Percentiles rank a stretch among this genome's conserved stretches.
These are phyloP conservation scores for Drosophila guanche DNA, from an alignment of 1,140 invertebrate species.

Conservation along the genomic window DNA sequence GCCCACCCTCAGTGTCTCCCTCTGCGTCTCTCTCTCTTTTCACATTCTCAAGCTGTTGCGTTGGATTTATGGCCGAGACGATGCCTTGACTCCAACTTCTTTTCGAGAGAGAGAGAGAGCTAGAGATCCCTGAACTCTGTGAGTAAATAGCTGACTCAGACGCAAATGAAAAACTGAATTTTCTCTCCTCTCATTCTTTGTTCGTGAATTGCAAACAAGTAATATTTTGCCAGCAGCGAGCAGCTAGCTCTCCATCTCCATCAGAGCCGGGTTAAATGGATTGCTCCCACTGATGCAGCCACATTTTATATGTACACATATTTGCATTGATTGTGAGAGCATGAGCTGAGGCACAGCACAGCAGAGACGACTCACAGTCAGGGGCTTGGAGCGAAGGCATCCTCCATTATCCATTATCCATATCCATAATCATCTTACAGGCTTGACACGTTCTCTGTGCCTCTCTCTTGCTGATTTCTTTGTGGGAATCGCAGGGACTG, in stretches of 20 bases:
- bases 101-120: not conserved
- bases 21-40: slow-evolving; percentile 11
- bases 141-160: slow-evolving; percentile 36
- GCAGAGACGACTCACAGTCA: not conserved
- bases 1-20: slow-evolving; percentile 7
- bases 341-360: not conserved
- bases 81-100: slow-evolving; percentile 13
- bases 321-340: slow-evolving; percentile 39
- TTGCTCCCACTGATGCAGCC: slow-evolving; percentile 52
- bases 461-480: slow-evolving; percentile 28
- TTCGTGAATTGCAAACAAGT: slow-evolving; percentile 15
- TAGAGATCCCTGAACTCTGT: too few relatives aligned
- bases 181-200: slow-evolving; percentile 42
- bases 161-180: slow-evolving; percentile 38
- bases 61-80: slow-evolving; percentile 39
- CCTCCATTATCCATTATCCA: slow-evolving; percentile 5
- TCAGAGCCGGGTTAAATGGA: slow-evolving; percentile 50
- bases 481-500: slow-evolving; percentile 18
- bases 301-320: slow-evolving; percentile 44
- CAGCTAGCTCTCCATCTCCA: slow-evolving; percentile 29
- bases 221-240: slow-evolving; percentile 1
- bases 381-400: slow-evolving; percentile 3
- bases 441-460: slow-evolving; percentile 46
- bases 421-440: slow-evolving; percentile 38
- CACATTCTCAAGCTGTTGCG: slow-evolving; percentile 18